These are phyloP conservation scores for Parnassius glacialis DNA, from an alignment of 2,888 invertebrate species.

Conservation along the genomic window DNA sequence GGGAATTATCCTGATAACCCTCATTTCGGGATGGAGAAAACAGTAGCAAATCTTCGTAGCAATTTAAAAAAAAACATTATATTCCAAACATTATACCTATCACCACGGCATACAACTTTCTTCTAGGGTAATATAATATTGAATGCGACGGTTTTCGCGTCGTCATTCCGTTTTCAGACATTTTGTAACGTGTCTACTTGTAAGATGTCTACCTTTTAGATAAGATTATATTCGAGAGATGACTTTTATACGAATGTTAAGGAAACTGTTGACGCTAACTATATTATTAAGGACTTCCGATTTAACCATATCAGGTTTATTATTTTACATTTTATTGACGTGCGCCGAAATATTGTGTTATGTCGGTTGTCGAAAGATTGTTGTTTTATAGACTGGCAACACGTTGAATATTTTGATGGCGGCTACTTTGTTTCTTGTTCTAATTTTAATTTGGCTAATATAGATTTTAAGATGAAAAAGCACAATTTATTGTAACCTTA, in stretches of 20 bases:
- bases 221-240: conserved; percentile 79
- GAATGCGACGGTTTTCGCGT: conserved; percentile 60
- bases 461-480: conserved; percentile 69
- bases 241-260: conserved; percentile 81
- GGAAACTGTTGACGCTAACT: conserved; percentile 78
- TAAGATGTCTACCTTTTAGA: conserved; percentile 76
- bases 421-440: conserved; percentile 42
- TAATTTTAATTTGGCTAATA: conserved; percentile 67
- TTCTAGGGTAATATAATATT: conserved; percentile 39
- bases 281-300: conserved; percentile 74
- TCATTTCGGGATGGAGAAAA: conserved; percentile 35
- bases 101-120: conserved; percentile 60
- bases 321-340: conserved; percentile 36
- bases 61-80: conserved; percentile 53
- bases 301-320: conserved; percentile 69
- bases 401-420: conserved; percentile 41
- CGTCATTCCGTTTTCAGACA: conserved; percentile 53
- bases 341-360: conserved; percentile 39
- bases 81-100: conserved; percentile 69
- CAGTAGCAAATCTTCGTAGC: conserved; percentile 58
- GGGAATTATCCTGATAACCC: conserved; percentile 11
- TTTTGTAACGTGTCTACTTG: conserved; percentile 65
- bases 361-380: conserved; percentile 31
- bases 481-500: conserved; percentile 74
- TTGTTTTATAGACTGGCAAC: conserved; percentile 49